Base-by-base conservation (phyloP, 2,888 invertebrate species). In the Masnerella sp. region DNA sequence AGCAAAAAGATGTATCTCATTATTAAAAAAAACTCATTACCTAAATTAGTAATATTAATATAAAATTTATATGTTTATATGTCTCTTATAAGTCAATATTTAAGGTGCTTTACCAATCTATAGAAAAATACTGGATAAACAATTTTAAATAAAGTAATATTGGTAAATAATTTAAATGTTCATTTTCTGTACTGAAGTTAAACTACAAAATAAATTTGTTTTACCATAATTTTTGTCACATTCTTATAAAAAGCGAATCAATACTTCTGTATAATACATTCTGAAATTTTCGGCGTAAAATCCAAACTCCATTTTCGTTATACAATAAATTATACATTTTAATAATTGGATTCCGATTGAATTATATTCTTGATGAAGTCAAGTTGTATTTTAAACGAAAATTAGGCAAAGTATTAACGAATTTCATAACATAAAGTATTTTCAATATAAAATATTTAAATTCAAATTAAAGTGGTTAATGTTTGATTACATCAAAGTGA, bases 361-460 rank as follows among this genome's bases (percentile, higher is more conserved):
- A 42, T 17, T 28, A 54, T 32, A 12, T n/a, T 36, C 12, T 11
- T 32, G 25, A 45, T 36, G 45, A 22, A 18, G 15, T 36, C 34
- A 45, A 36, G 11, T 58, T 34, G 45, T 58, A 45, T 58, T 58
- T 45, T 14, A 34, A 58, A 34, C 25, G 30, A 58, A 36, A 58
- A 58, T 58, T 56, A 25, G 22, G 11, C 25, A 9, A 45, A 25
- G 11, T 12, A 30, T 20, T 56, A 56, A 43, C 20, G 15, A 30
- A 32, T 11, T 18, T 34, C 12, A 43, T 20, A 14, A 17, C 20
- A 42, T 14, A 14, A 4, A 34, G 14, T 20, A 40, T 28, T 51
- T 9, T 3, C 8, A 8, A 9, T 25, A 43, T 22, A 4, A 43
- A 32, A 56, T 34, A 43, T 32, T 56, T 17, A 38, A 52, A 52